These are phyloP conservation scores for Propithecus perrieri DNA, from an alignment of 2,797 vertebrate species.

Conservation along the genomic window DNA sequence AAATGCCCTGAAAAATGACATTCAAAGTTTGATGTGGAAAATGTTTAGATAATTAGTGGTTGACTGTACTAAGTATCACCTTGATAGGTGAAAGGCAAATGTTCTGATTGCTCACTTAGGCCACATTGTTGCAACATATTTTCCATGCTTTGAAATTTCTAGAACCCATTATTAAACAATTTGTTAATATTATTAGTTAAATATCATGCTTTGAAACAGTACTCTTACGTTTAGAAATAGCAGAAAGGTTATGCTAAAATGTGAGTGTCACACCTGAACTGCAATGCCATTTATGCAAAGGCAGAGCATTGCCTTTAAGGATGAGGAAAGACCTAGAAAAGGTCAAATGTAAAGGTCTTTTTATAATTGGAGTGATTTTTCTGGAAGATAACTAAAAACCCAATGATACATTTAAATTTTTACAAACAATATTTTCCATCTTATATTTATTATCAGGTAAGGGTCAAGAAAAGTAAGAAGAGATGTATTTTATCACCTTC, in stretches of 20 bases:
- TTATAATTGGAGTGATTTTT: conserved; percentile 39
- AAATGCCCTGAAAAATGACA: background rate
- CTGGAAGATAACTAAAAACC: conserved; percentile 23
- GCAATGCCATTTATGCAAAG: background rate
- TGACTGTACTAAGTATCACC: background rate
- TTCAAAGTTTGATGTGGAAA: background rate
- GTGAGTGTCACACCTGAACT: background rate
- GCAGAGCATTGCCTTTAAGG: background rate
- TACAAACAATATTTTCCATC: background rate
- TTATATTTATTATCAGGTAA: background rate
- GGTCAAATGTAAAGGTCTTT: background rate
- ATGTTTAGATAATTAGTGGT: background rate
- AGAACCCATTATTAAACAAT: conserved; percentile 23
- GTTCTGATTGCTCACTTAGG: conserved; percentile 16
- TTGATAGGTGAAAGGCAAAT: background rate
- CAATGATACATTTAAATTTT: background rate
- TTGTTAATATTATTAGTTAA: conserved; percentile 37
- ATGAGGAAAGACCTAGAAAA: background rate
- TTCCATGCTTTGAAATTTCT: conserved; percentile 9
- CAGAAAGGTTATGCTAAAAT: conserved; percentile 48
- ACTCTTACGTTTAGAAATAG: conserved; percentile 51
- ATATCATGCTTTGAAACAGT: background rate
- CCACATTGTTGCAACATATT: background rate
- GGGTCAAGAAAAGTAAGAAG: background rate
- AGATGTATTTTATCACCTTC: background rate